phyloP scores from a whole-genome alignment of 2,113 vertebrate genomes.

The Poeciliopsis retropinna region DNA sequence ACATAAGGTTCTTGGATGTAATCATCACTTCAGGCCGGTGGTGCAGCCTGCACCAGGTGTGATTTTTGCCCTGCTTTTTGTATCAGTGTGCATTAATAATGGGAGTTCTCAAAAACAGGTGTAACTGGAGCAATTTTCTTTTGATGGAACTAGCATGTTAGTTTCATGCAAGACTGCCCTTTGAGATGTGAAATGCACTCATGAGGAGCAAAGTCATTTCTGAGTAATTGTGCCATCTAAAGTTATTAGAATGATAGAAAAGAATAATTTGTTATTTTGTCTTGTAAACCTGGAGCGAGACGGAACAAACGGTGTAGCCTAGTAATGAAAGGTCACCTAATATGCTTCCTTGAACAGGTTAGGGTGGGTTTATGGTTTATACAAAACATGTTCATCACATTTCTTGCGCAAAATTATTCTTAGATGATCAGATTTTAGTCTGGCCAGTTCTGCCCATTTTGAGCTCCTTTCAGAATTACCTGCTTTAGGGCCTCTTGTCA shows the following conservation, averaged over 20 bases:
- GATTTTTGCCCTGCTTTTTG: not conserved
- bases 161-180: not conserved
- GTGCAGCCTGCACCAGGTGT: not conserved
- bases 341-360: no score
- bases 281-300: no score
- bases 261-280: no score
- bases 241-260: not conserved
- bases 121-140: not conserved
- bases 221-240: not conserved
- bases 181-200: not conserved
- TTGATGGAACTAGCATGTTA: not conserved
- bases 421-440: no score
- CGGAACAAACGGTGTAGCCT: not conserved
- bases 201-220: not conserved
- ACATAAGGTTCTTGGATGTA: not conserved
- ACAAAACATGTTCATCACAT: no score
- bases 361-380: no score
- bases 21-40: not conserved
- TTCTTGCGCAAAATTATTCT: no score
- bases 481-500: no score
- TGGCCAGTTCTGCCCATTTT: no score
- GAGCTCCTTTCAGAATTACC: no score
- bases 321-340: not conserved
- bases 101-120: not conserved
- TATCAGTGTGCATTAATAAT: not conserved